These are phyloP conservation scores for Tortricodes alternella DNA, from an alignment of 2,888 invertebrate species.

Conservation along the genomic window DNA sequence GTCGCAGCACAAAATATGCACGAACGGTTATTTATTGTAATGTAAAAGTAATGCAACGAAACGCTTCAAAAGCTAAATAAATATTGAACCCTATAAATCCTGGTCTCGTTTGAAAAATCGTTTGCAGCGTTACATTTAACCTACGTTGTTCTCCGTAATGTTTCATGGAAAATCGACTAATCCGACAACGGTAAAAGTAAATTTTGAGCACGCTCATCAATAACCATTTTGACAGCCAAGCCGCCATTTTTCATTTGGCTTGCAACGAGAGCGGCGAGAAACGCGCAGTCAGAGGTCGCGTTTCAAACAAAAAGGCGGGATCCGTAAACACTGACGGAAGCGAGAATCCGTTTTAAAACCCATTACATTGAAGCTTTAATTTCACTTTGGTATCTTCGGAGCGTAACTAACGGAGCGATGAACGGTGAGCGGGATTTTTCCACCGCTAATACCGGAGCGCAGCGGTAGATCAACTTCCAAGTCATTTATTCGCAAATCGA, in stretches of 20 bases:
- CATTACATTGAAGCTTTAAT: constrained; percentile 67
- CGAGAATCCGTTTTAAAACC: constrained; percentile 54
- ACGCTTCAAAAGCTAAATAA: constrained; percentile 25
- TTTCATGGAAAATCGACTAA: constrained; percentile 47
- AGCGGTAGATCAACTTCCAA: constrained; percentile 76
- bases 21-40: constrained; percentile 19
- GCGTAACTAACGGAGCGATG: constrained; percentile 63
- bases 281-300: constrained; percentile 62
- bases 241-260: constrained; percentile 74
- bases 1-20: not conserved
- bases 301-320: constrained; percentile 60
- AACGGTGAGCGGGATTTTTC: constrained; percentile 56
- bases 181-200: constrained; percentile 69
- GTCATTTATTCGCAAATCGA: constrained; percentile 79
- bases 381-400: constrained; percentile 51
- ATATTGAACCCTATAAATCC: constrained; percentile 21
- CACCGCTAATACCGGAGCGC: constrained; percentile 53
- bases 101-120: constrained; percentile 24
- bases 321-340: constrained; percentile 56
- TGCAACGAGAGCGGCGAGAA: constrained; percentile 57
- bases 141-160: constrained; percentile 21
- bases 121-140: constrained; percentile 24
- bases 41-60: constrained; percentile 18
- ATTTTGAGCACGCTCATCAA: constrained; percentile 70
- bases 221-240: constrained; percentile 75